Percentiles rank a stretch among this genome's conserved stretches.
Conservation (phyloP, 2,113 vertebrate genomes). For the Nycticorax nycticorax region DNA sequence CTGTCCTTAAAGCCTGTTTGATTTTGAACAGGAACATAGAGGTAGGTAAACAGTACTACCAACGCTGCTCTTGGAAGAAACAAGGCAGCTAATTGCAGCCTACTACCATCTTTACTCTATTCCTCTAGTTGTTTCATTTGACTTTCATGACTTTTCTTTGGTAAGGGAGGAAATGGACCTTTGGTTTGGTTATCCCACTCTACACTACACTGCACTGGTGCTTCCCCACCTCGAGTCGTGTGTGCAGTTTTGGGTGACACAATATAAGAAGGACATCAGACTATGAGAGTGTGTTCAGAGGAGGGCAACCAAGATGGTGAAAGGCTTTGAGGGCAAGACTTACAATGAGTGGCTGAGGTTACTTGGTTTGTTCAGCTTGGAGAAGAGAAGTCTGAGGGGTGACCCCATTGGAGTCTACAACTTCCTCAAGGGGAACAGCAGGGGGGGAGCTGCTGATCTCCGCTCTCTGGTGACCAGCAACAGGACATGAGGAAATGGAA, state of each 20-base stretch:
- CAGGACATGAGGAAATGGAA: rapidly evolving
- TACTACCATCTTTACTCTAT: neutral
- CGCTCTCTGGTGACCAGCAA: neutral
- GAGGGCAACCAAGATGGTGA: neutral
- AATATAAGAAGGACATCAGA: neutral
- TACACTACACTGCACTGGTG: no score
- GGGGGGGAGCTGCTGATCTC: neutral
- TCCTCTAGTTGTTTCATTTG: neutral
- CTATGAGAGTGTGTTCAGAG: neutral
- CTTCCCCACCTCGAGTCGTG: neutral
- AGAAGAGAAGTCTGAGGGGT: neutral
- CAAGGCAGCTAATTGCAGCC: neutral
- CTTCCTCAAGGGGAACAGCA: rapidly evolving
- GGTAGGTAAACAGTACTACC: neutral
- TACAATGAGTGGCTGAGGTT: rapidly evolving
- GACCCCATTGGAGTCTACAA: rapidly evolving
- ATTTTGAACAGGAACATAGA: neutral
- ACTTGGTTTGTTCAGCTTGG: neutral
- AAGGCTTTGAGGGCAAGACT: rapidly evolving
- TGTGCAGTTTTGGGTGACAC: neutral
- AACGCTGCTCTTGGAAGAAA: neutral
- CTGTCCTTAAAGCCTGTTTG: neutral
- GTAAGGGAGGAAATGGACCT: neutral
- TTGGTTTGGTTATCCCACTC: neutral
- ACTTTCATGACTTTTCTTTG: neutral